Percentiles rank a stretch among this genome's conserved stretches.
Evolutionary conservation across 2,797 vertebrate genomes (phyloP).

Genomic region (Gallinago solitaria): DNA sequence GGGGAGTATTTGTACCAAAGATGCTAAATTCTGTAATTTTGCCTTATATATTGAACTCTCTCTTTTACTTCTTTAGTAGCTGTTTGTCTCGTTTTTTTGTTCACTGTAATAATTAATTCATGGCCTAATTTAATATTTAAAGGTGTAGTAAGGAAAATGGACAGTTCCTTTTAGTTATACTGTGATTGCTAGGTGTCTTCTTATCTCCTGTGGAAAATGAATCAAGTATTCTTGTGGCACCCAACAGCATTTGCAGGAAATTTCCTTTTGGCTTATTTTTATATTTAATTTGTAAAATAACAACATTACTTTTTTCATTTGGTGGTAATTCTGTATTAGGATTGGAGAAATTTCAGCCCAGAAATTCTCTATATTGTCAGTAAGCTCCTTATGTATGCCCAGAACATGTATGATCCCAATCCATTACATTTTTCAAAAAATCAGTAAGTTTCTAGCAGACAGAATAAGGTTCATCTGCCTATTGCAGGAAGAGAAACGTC

Average conservation of each 20-base stretch:
- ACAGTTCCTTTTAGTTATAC: background rate
- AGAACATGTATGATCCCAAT: background rate
- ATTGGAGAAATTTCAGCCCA: background rate
- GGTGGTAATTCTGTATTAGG: background rate
- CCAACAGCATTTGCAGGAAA: background rate
- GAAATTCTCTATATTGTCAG: background rate
- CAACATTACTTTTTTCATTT: background rate
- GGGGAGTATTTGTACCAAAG: background rate
- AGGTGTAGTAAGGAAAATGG: background rate
- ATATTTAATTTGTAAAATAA: background rate
- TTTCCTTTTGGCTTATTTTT: background rate
- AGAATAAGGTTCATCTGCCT: background rate
- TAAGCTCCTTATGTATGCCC: background rate
- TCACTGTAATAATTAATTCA: background rate
- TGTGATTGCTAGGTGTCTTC: background rate
- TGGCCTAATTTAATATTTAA: background rate
- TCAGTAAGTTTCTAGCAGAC: background rate
- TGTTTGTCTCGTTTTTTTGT: background rate
- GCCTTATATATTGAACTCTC: background rate
- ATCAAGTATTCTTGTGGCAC: background rate
- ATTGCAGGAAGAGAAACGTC: background rate
- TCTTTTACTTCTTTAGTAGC: background rate
- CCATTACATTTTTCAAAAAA: background rate
- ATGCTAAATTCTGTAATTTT: background rate
- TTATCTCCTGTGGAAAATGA: background rate